Percentiles rank a stretch among this genome's conserved stretches.
Conservation (phyloP, 2,797 vertebrate species). For the Siniperca obscura region DNA sequence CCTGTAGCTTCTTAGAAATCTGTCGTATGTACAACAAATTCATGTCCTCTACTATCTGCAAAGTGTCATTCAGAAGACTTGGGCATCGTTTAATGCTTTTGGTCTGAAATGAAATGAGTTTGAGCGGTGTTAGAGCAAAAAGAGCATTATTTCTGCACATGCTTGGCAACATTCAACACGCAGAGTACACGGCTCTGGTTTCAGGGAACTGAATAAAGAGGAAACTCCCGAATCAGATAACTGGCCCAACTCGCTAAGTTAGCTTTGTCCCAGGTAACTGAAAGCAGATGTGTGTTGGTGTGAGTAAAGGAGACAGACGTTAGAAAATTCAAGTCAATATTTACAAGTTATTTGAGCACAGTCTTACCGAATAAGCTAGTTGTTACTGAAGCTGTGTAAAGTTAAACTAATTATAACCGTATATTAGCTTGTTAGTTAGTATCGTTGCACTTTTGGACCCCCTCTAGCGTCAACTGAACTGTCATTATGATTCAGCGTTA, state of each 20-base stretch:
- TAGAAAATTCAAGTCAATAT: not conserved
- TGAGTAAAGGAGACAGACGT: not conserved
- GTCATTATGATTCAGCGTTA: conserved; percentile 5
- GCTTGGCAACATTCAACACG: conserved; percentile 10
- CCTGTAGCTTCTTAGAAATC: conserved; percentile 76
- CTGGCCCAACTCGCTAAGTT: not conserved
- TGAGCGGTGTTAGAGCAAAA: conserved; percentile 26
- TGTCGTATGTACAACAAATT: conserved; percentile 72
- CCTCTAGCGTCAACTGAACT: not conserved
- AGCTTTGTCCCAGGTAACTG: conserved; percentile 7
- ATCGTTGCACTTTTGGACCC: conserved; percentile 37
- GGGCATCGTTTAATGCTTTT: conserved; percentile 63
- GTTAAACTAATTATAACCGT: not conserved
- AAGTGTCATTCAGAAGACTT: conserved; percentile 60
- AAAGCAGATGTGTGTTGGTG: not conserved
- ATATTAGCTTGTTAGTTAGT: not conserved
- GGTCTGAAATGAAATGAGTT: conserved; percentile 58
- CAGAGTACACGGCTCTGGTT: conserved; percentile 35
- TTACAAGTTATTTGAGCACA: not conserved
- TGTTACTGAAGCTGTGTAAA: not conserved
- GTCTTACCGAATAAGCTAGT: fast-evolving
- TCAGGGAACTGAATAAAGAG: conserved; percentile 13
- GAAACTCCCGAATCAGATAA: conserved; percentile 9
- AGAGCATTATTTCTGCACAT: not conserved
- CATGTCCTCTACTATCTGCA: conserved; percentile 70